Base-by-base conservation (phyloP, 1,140 invertebrate genomes). In the Brachionus sp. region DNA sequence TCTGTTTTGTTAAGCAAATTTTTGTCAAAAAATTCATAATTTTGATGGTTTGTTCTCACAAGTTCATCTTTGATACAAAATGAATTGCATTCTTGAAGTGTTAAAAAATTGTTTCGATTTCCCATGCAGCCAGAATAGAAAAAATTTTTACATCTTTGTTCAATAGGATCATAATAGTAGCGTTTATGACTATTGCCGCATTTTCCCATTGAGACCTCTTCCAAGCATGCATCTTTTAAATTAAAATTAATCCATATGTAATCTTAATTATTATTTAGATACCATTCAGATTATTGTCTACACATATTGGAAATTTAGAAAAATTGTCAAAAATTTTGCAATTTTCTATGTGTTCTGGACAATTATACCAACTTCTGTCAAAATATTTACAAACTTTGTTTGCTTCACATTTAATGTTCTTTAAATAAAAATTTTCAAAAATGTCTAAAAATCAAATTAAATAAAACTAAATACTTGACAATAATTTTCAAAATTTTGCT, bases 51-150 rank as follows among this genome's bases (percentile, higher is more conserved):
- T 39, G 5, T 39, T 42, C 39, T 42, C n/a, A 16, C 9, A 5
- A 44, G 19, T 39, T 70, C 12, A 3, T 75, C 19, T 46, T 13
- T 50, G 0, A 33, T 4, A n/a, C 70, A 75, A 23, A 75, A 25
- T 25, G 44, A 29, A 29, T 19, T 44, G 84, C 94, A 95, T 84
- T 94, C 92, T 53, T 91, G 88, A 70, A 90, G 88, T 19, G 92
- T 91, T 77, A 89, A 91, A 88, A 95, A 96, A 85, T 93, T 92
- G 87, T 96, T 96, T 25, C 91, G 92, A 85, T 94, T 95, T 66
- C 95, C 95, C 46, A 92, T 92, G 87, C 94, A 96, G 83, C 95
- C 95, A 64, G 92, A 92, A 86, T 94, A 97, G 10, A 89, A 89
- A 88, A 97, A 97, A 85, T 90, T 87, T 92, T 95, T 84, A 86